Evolutionary conservation across 2,797 vertebrate genomes (phyloP).

Genomic region (Balearica regulorum): DNA sequence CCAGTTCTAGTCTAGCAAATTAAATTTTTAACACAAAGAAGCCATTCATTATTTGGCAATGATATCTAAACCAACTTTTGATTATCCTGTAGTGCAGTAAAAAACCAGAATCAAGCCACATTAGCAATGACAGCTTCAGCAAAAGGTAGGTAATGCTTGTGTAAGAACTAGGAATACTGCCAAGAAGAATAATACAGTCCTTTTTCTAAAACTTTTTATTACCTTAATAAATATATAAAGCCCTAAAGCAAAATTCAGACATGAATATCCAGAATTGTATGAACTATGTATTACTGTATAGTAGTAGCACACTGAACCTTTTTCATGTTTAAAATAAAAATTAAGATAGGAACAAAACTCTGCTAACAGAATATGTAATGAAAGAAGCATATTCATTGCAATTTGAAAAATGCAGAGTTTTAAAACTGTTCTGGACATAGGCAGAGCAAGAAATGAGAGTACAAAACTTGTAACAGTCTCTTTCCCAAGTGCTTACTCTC

Average conservation of each 20-base stretch:
- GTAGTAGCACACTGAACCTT: neutral
- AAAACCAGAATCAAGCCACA: neutral
- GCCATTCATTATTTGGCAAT: neutral
- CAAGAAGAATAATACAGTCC: neutral
- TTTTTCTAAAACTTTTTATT: neutral
- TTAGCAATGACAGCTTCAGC: neutral
- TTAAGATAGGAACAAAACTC: neutral
- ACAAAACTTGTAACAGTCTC: neutral
- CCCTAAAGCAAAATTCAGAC: neutral
- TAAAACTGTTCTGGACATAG: neutral
- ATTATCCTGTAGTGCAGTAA: neutral
- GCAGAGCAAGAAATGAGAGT: neutral
- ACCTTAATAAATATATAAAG: neutral
- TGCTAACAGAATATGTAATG: neutral
- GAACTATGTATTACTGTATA: neutral
- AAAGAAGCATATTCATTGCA: neutral
- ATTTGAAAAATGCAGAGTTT: neutral
- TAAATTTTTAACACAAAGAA: neutral
- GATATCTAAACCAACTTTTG: neutral
- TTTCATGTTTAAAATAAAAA: neutral
- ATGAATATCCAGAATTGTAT: neutral
- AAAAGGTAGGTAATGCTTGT: neutral
- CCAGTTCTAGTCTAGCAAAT: neutral
- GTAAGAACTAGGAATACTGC: neutral
- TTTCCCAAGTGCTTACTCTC: neutral